phyloP scores from a whole-genome alignment of 1,140 invertebrate genomes.

The Vanessa atalanta region DNA sequence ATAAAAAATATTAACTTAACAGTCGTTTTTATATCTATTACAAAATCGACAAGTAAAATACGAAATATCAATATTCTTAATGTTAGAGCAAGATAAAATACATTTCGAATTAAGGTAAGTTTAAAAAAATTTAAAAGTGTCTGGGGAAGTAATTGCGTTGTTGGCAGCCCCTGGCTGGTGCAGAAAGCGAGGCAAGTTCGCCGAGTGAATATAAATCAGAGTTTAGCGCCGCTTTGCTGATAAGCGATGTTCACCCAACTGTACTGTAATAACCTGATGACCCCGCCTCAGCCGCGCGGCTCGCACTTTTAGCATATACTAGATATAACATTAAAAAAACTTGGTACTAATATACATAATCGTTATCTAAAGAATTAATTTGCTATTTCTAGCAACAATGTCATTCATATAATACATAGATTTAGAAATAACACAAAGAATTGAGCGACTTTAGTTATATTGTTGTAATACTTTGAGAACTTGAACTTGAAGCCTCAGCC shows the following conservation, averaged over 20 bases:
- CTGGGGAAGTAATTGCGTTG: conserved; percentile 33
- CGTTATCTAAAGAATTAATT: too few relatives aligned
- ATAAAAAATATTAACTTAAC: too few relatives aligned
- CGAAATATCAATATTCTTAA: background rate
- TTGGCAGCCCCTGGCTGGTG: conserved; percentile 34
- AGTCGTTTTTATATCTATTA: background rate
- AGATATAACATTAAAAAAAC: background rate
- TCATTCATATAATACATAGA: too few relatives aligned
- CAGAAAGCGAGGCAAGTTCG: conserved; percentile 37
- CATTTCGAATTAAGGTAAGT: background rate
- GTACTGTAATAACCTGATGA: conserved; percentile 37
- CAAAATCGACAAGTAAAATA: background rate
- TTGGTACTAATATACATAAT: too few relatives aligned
- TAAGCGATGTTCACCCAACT: conserved; percentile 47
- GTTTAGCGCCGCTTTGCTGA: conserved; percentile 47
- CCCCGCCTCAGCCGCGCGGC: conserved; percentile 11
- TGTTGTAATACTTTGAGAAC: too few relatives aligned
- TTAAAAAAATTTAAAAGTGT: conserved; percentile 25
- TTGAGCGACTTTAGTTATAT: too few relatives aligned
- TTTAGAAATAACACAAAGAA: too few relatives aligned
- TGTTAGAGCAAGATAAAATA: background rate
- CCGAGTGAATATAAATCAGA: conserved; percentile 62
- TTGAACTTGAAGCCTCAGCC: too few relatives aligned
- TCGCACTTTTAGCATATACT: conserved; percentile 14
- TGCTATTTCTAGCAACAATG: too few relatives aligned